These are phyloP conservation scores for Tolypeutes matacus DNA, from an alignment of 2,797 vertebrate species.

Conservation along the genomic window DNA sequence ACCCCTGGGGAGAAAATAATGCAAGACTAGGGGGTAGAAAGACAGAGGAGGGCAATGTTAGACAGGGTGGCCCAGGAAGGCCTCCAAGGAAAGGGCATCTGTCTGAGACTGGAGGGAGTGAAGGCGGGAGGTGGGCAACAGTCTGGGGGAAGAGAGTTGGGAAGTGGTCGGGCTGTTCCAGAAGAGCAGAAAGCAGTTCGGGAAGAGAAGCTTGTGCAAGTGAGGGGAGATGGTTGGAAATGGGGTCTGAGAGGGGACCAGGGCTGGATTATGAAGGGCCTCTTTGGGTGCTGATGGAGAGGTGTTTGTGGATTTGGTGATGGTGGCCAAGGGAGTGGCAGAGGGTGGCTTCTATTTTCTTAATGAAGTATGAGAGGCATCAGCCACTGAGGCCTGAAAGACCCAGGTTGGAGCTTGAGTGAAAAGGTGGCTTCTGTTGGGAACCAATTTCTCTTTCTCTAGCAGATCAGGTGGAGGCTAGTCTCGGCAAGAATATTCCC, in stretches of 20 bases:
- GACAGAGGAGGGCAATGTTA: not conserved
- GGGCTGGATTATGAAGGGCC: not conserved
- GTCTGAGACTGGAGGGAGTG: not conserved
- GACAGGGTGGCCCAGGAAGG: not conserved
- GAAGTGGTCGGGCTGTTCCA: not conserved
- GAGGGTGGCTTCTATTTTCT: not conserved
- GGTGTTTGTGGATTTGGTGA: not conserved
- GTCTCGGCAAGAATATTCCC: not conserved
- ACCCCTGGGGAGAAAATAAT: not conserved
- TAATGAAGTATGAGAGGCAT: not conserved
- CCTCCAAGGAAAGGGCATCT: not conserved
- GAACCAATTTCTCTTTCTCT: conserved; percentile 7
- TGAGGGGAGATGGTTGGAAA: not conserved
- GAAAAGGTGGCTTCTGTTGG: not conserved
- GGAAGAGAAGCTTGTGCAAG: too few relatives aligned
- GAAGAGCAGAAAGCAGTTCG: not conserved
- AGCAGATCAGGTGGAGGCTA: not conserved
- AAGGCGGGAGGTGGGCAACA: not conserved
- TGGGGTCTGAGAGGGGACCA: too few relatives aligned
- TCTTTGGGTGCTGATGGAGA: not conserved
- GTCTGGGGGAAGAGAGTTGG: not conserved
- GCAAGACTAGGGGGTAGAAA: not conserved
- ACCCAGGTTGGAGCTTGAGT: not conserved
- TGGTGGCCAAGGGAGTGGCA: not conserved
- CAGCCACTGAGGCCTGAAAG: not conserved